Base-by-base conservation (phyloP, 2,888 invertebrate genomes). In the Netelia melanura region DNA sequence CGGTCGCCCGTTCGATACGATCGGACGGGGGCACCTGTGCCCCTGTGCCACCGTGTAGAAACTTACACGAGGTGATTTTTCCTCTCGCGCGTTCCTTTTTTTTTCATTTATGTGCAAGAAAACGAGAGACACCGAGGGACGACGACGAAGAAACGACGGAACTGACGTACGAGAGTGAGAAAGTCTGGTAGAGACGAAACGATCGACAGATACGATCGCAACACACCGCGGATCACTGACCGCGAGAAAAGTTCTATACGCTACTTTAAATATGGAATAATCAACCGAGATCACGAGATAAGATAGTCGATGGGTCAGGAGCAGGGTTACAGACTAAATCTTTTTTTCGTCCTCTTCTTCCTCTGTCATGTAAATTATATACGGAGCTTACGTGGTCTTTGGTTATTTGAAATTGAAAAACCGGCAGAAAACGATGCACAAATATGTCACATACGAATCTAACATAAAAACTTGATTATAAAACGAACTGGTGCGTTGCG, bases 251-350 rank as follows among this genome's bases (percentile, higher is more conserved):
- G 44, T 64, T 62, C 89, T 87, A 81, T 81, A 80, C 71, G 78
- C 87, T 88, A 84, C 89, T 92, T 93, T 92, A 92, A 93, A 93
- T 92, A 92, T 93, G 91, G 93, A 93, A 93, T 92, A 93, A 93
- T 92, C 90, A 91, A 84, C 81, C 88, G 90, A 88, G 91, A 93
- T 93, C 92, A 78, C 90, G 17, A 21, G 21, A 58, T 58, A 58
- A 58, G 92, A 92, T 92, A 92, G 92, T 90, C 78, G 86, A 86
- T 30, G 88, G 91, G 90, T 91, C 91, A 89, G 89, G 89, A 10
- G 17, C 21, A 17, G 88, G 89, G 91, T 77, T 81, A 84, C 81
- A 68, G 62, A 78, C 74, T 65, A 68, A 74, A 5, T 68, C 62
- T 43, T 74, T 70, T 68, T 30, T 70, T 52, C 43, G 64, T 64